Evolutionary conservation across 2,888 invertebrate species (phyloP).

Genomic region (Lasioglossum lativentre): DNA sequence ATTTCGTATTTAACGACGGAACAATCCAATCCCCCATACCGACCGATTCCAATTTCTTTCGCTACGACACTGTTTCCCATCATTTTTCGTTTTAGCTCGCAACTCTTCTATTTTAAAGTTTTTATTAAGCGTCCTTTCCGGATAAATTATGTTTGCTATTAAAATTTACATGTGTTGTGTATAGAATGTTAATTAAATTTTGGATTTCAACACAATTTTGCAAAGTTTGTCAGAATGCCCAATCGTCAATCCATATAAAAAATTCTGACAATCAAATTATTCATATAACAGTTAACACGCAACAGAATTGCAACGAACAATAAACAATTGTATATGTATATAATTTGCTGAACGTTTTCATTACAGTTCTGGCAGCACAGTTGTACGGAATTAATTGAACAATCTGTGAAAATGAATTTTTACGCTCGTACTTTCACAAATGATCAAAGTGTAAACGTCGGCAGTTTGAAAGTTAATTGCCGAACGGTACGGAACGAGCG

Average conservation of each 20-base stretch:
- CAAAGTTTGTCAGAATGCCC: too few species aligned
- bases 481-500: not conserved
- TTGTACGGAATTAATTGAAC: not conserved
- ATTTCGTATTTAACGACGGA: not conserved
- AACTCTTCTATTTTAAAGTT: too few species aligned
- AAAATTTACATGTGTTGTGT: too few species aligned
- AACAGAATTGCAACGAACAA: too few species aligned
- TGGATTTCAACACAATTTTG: too few species aligned
- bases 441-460: not conserved
- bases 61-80: not conserved
- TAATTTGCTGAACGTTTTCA: not conserved
- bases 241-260: too few species aligned
- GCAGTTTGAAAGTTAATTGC: not conserved
- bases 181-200: too few species aligned
- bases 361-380: not conserved
- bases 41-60: not conserved
- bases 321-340: not conserved
- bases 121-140: too few species aligned
- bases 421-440: not conserved
- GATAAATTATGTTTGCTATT: too few species aligned
- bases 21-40: not conserved
- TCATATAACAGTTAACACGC: too few species aligned
- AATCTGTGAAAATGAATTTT: not conserved
- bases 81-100: too few species aligned
- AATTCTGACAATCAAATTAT: too few species aligned